Conservation (phyloP, 2,888 invertebrate species). For the Lithosia quadra region DNA sequence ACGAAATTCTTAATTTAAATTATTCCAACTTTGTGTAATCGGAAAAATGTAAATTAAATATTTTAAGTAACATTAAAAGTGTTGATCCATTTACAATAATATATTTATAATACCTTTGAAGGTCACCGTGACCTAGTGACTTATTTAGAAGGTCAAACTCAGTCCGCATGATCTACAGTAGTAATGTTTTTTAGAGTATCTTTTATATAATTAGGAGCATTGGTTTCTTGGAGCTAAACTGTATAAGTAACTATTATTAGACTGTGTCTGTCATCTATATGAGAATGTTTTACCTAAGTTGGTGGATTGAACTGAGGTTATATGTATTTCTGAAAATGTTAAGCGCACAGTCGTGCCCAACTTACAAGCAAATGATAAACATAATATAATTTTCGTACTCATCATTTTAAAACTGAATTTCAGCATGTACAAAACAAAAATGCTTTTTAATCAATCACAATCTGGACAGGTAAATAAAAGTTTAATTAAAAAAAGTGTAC, state of each 20-base stretch:
- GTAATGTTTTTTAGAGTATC: background rate
- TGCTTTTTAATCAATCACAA: no score
- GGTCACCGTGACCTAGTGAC: background rate
- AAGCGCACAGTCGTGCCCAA: background rate
- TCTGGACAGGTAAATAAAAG: background rate
- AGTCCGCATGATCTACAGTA: background rate
- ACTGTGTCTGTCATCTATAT: conserved; percentile 2
- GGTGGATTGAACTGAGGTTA: background rate
- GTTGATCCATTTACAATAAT: conserved; percentile 2
- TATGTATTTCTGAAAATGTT: background rate
- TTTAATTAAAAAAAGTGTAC: background rate
- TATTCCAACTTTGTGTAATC: conserved; percentile 15
- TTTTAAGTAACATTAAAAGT: conserved; percentile 10
- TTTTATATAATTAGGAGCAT: background rate
- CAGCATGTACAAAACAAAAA: background rate
- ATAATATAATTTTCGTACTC: background rate
- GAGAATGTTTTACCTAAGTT: background rate
- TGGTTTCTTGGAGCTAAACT: background rate
- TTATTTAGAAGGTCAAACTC: background rate
- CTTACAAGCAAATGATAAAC: background rate
- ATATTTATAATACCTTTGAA: background rate
- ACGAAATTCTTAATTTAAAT: conserved; percentile 11
- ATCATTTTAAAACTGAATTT: background rate
- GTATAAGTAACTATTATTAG: background rate
- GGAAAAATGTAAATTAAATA: conserved; percentile 7